Conservation (phyloP, 2,113 vertebrate species). For the Oryzias curvinotus region DNA sequence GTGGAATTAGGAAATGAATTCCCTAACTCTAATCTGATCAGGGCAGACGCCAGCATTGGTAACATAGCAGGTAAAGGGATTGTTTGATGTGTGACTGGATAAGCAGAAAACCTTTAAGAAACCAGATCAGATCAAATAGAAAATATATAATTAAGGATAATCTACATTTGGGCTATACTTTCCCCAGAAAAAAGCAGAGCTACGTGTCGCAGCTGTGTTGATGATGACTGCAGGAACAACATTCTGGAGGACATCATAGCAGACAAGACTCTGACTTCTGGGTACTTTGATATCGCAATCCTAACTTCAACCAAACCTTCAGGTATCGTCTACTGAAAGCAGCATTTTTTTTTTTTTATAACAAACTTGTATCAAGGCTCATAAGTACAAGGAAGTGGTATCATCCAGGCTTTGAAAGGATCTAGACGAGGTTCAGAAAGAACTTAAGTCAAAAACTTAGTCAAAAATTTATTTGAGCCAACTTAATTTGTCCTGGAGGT, state of each 20-base stretch:
- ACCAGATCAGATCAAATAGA: not conserved
- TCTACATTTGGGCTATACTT: not conserved
- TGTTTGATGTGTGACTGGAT: not conserved
- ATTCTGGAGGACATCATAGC: conserved; percentile 56
- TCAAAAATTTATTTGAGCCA: too few relatives aligned
- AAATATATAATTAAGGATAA: not conserved
- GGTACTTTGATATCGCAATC: conserved; percentile 54
- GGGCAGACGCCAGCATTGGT: conserved; percentile 44
- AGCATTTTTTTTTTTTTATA: not conserved
- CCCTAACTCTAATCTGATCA: conserved; percentile 63
- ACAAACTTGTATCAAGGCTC: not conserved
- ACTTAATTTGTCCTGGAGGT: too few relatives aligned
- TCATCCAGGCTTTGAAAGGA: not conserved
- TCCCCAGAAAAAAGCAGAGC: conserved; percentile 36
- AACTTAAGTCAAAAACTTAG: too few relatives aligned
- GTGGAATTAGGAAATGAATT: conserved; percentile 40
- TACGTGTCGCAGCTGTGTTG: conserved; percentile 68
- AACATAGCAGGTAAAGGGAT: conserved; percentile 63
- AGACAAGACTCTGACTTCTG: conserved; percentile 58
- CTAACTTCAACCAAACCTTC: conserved; percentile 34
- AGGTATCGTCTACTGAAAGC: conserved; percentile 34
- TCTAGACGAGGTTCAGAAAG: not conserved
- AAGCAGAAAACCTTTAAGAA: not conserved
- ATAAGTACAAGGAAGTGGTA: not conserved
- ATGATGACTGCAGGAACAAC: conserved; percentile 58